Evolutionary conservation across 2,888 invertebrate genomes (phyloP).

Genomic region (Byasa hedistus): DNA sequence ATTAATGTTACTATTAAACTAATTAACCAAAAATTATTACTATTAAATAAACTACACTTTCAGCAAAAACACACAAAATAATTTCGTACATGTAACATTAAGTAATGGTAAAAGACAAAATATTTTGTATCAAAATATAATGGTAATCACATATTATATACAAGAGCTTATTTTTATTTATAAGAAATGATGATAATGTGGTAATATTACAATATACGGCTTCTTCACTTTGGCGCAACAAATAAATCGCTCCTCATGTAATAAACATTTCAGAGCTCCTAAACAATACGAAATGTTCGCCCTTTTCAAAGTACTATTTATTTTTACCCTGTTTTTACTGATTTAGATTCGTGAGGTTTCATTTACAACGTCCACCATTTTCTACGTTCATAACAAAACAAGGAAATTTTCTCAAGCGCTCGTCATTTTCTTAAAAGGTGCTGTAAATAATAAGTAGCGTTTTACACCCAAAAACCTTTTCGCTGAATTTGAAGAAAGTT

Average conservation of each 20-base stretch:
- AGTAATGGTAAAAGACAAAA: no score
- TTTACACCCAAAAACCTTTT: conserved; percentile 57
- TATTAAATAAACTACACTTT: no score
- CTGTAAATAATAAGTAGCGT: conserved; percentile 56
- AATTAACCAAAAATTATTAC: no score
- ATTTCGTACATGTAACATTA: no score
- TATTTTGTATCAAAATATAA: no score
- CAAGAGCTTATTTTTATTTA: no score
- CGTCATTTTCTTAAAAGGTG: conserved; percentile 73
- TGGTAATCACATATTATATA: no score
- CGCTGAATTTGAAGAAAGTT: not conserved
- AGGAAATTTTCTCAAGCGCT: conserved; percentile 66
- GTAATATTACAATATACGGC: conserved; percentile 33
- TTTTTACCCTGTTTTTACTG: conserved; percentile 68
- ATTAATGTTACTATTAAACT: no score
- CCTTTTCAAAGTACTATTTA: conserved; percentile 61
- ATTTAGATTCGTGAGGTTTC: conserved; percentile 75
- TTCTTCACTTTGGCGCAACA: conserved; percentile 53
- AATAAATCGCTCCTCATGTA: conserved; percentile 71
- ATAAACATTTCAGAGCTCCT: conserved; percentile 71
- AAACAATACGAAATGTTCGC: conserved; percentile 74
- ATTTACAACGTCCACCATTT: conserved; percentile 64
- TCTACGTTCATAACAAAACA: conserved; percentile 59
- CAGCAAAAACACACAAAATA: no score
- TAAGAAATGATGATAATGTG: no score